Evolutionary conservation across 2,113 vertebrate genomes (phyloP).

Genomic region (Benitochromis conjunctus): DNA sequence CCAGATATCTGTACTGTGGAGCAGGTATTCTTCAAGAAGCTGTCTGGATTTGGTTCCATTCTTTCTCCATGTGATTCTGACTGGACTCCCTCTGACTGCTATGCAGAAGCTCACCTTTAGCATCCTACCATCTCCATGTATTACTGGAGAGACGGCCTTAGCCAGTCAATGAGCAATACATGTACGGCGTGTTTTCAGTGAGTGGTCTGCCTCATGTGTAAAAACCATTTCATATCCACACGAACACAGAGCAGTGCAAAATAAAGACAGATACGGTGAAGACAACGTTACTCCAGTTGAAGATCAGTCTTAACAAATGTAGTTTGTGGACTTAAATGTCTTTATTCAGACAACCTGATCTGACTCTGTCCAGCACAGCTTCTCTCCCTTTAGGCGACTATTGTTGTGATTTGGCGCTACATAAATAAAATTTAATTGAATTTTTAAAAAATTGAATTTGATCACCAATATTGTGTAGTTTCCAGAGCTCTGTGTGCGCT

Average conservation of each 20-base stretch:
- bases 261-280: not conserved
- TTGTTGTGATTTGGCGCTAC: not conserved
- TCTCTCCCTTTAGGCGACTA: rapidly evolving
- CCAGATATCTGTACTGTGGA: not conserved
- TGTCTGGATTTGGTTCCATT: not conserved
- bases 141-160: not conserved
- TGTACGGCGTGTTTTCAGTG: not conserved
- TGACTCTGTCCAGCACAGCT: not conserved
- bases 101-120: not conserved
- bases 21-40: not conserved
- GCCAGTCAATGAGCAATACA: not conserved
- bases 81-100: not conserved
- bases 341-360: not conserved
- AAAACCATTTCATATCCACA: not conserved
- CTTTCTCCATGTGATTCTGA: not conserved
- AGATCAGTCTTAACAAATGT: not conserved
- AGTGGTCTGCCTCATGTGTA: not conserved
- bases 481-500: not conserved
- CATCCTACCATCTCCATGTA: not conserved
- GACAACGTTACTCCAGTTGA: not conserved
- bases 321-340: not conserved
- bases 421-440: not conserved
- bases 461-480: not conserved
- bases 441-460: not conserved
- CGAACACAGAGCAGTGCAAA: not conserved